These are phyloP conservation scores for Barbus barbus DNA, from an alignment of 2,113 vertebrate species.

Conservation along the genomic window DNA sequence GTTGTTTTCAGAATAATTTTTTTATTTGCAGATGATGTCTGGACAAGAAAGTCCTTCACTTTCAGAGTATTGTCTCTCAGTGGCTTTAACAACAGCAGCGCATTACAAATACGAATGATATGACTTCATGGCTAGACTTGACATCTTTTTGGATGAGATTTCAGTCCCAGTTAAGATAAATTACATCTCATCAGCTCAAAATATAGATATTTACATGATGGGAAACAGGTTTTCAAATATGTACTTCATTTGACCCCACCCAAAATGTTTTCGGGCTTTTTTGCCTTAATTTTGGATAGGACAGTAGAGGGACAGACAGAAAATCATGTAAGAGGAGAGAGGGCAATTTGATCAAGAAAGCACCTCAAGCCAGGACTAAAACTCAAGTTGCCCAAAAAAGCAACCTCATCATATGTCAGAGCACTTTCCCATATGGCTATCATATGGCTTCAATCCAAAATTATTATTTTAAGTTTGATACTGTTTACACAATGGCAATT, in stretches of 20 bases:
- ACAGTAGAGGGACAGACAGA: background rate
- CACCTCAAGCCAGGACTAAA: background rate
- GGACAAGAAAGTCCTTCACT: background rate
- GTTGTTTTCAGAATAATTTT: slow-evolving; percentile 38
- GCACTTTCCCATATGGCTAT: no score
- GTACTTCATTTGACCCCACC: background rate
- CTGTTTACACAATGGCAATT: background rate
- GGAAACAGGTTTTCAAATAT: background rate
- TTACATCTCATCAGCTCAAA: background rate
- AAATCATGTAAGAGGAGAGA: background rate
- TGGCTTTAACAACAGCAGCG: background rate
- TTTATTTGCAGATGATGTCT: slow-evolving; percentile 2
- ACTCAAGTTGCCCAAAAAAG: background rate
- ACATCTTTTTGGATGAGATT: slow-evolving; percentile 1
- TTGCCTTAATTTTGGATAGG: background rate
- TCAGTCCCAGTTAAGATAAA: background rate
- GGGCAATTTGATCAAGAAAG: background rate
- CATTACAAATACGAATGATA: background rate
- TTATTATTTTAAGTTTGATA: background rate
- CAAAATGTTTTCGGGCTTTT: background rate
- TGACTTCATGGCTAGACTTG: background rate
- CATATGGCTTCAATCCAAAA: background rate
- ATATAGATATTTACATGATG: background rate
- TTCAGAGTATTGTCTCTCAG: slow-evolving; percentile 9
- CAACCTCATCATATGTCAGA: background rate